These are phyloP conservation scores for Gadus chalcogrammus DNA, from an alignment of 2,113 vertebrate species.

Conservation along the genomic window DNA sequence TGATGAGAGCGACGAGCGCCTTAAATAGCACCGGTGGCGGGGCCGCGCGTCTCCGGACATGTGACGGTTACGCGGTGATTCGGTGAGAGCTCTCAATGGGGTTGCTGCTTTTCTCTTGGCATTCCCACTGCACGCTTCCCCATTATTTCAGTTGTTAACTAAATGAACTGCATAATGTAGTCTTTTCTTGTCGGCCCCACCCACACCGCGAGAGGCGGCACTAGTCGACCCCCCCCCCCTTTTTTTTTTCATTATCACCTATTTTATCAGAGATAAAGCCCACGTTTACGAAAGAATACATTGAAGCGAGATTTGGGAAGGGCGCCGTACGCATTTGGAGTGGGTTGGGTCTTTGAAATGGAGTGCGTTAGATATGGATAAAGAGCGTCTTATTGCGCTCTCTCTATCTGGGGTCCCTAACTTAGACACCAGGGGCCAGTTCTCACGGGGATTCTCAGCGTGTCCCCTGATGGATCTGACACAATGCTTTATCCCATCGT, in stretches of 20 bases:
- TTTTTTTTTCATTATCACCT: conserved; percentile 74
- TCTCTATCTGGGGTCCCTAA: too few relatives aligned
- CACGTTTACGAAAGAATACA: conserved; percentile 49
- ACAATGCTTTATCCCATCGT: too few relatives aligned
- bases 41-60: conserved; percentile 71
- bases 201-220: conserved; percentile 90
- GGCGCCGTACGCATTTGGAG: conserved; percentile 28
- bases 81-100: conserved; percentile 90
- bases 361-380: conserved; percentile 1
- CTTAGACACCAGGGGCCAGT: too few relatives aligned
- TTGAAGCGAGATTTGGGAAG: conserved; percentile 42
- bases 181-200: conserved; percentile 98
- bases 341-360: conserved; percentile 25
- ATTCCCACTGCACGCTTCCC: conserved; percentile 99
- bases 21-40: conserved; percentile 83
- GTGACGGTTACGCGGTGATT: conserved; percentile 90
- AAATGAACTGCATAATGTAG: conserved; percentile 99
- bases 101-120: conserved; percentile 97
- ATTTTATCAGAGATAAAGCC: conserved; percentile 62
- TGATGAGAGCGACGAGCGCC: conserved; percentile 79
- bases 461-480: too few relatives aligned
- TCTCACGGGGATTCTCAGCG: too few relatives aligned
- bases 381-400: too few relatives aligned
- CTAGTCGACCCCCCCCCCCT: conserved; percentile 80
- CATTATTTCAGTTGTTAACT: conserved; percentile 99